Percentiles rank a stretch among this genome's conserved stretches.
These are phyloP conservation scores for Amblyraja radiata DNA, from an alignment of 2,797 vertebrate species.

Conservation along the genomic window DNA sequence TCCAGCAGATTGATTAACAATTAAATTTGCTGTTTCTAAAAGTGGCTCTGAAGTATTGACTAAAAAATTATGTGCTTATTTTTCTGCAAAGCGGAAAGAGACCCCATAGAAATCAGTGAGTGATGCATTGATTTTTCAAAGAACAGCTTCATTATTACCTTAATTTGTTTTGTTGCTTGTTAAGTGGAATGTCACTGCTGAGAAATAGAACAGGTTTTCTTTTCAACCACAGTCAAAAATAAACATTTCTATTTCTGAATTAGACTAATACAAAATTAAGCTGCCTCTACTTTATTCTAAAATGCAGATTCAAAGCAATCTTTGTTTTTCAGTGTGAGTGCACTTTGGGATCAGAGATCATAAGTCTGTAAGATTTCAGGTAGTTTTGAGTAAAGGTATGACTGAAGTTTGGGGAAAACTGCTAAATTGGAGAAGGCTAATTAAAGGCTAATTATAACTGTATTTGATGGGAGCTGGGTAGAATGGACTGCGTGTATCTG, in stretches of 20 bases:
- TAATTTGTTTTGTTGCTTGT: background rate
- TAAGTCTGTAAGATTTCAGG: too few species aligned
- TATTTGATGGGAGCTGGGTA: too few species aligned
- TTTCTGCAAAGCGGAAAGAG: background rate
- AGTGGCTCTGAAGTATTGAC: background rate
- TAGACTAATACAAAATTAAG: background rate
- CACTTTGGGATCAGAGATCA: too few species aligned
- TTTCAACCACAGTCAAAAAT: background rate
- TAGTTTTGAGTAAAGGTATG: too few species aligned
- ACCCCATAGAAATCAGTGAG: background rate
- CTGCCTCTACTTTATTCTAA: background rate
- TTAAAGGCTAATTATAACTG: too few species aligned
- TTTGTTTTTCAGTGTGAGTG: too few species aligned
- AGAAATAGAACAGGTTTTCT: background rate
- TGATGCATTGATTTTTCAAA: background rate
- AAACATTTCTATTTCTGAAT: background rate
- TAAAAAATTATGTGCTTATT: background rate
- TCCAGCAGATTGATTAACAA: background rate
- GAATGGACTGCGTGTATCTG: too few species aligned
- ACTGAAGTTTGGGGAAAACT: too few species aligned
- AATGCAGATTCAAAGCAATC: background rate
- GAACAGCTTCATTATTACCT: background rate
- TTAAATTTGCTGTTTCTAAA: slow-evolving; percentile 21
- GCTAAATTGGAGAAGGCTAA: too few species aligned
- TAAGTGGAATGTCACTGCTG: background rate